Evolutionary conservation across 2,888 invertebrate species (phyloP), one percentile per base, ranked within the genome.

Genomic region (Rhodophaea formosa): DNA sequence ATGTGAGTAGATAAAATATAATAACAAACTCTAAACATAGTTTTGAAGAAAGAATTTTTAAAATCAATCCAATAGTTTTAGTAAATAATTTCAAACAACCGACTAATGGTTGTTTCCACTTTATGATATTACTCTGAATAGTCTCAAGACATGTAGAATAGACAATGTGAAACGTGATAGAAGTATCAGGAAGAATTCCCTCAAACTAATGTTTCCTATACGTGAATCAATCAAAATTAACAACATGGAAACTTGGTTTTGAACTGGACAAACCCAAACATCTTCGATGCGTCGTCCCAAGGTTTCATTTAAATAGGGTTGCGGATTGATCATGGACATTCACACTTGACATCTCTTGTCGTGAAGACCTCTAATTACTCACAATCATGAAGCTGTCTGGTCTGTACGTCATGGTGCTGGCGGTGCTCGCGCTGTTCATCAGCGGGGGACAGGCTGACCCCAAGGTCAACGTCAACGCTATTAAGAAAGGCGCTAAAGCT

Each of bases 401-500:
- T 2, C 14, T 71, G 6, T 60, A 70, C 15, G 29, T 66, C n/a
- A 55, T 71, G 53, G 47, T 72, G 29, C 57, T 71, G 63, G 64
- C 62, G 17, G 54, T 68, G n/a, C 12, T 74, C 8, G 62, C 67
- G 0, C 53, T 69, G 8, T 57, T 71, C 17, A 30, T 63, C 14
- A 65, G 62, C 30, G 59, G 42, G 8, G 62, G 56, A 10, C 49
- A 60, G 5, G 70, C 66, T 1, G 63, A 59, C 0, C 72, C 69
- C 8, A 71, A 71, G 55, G 51, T 54, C 1, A 56, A 56, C 8
- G 42, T 53, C 23, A 53, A 53, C n/a, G 53, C 65, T 5, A 60
- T 77, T 35, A 73, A 62, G 47, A 74, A 72, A 54, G 73, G 74
- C 3, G 71, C 69, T 2, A 74, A 69, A 60, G 62, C 60, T 35